A percentile compares a stretch with the other conserved stretches of the same genome.
These are phyloP conservation scores for Ischnura elegans DNA, from an alignment of 2,888 invertebrate genomes.

Conservation along the genomic window DNA sequence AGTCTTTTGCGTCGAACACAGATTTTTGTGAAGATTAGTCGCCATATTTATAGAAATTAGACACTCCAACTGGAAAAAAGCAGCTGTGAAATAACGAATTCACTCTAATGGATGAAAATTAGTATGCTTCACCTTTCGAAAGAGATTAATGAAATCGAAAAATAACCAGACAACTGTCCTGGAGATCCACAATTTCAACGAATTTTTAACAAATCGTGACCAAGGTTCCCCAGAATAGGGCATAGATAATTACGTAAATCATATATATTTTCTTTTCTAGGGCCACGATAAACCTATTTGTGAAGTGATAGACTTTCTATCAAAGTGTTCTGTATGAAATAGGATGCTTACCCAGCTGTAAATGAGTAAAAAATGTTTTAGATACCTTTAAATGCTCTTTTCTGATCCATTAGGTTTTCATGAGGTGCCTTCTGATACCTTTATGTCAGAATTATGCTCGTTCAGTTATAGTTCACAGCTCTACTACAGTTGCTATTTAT, in stretches of 20 bases:
- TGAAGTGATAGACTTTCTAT: not conserved
- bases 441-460: too few species aligned
- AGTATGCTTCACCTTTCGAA: not conserved
- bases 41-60: not conserved
- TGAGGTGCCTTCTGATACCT: too few species aligned
- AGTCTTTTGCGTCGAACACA: slow-evolving; percentile 28
- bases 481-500: too few species aligned
- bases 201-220: slow-evolving; percentile 53
- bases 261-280: not conserved
- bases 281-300: not conserved
- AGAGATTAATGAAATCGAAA: slow-evolving; percentile 37
- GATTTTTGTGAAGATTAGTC: slow-evolving; percentile 24
- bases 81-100: slow-evolving; percentile 52
- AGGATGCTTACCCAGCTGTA: not conserved
- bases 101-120: not conserved
- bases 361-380: too few species aligned
- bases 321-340: not conserved
- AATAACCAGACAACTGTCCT: slow-evolving; percentile 6
- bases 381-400: too few species aligned
- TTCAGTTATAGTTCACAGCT: too few species aligned
- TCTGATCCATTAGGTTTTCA: too few species aligned
- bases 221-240: not conserved
- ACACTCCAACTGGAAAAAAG: not conserved
- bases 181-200: slow-evolving; percentile 3
- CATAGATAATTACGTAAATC: not conserved